Evolutionary conservation across 2,888 invertebrate species (phyloP).

Genomic region (Rhopalosiphum nymphaeae): DNA sequence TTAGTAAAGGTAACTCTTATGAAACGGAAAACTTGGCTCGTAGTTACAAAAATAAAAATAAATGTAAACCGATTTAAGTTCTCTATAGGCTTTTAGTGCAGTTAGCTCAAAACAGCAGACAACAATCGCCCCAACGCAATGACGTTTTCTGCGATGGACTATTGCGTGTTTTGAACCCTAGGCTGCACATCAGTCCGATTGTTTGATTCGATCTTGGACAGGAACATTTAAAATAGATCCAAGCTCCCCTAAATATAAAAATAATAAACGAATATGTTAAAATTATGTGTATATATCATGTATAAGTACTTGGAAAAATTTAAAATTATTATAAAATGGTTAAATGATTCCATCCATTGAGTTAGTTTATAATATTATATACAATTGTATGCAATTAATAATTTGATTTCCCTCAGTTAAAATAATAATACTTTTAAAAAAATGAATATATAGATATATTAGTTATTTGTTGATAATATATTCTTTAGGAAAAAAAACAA

Average conservation of each 20-base stretch:
- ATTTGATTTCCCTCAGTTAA: neutral
- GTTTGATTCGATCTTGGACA: constrained; percentile 56
- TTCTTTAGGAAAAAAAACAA: neutral
- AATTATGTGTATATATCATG: neutral
- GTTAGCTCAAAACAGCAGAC: constrained; percentile 71
- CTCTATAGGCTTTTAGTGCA: constrained; percentile 66
- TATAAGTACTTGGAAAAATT: neutral
- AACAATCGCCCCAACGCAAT: constrained; percentile 96
- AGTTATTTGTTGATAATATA: neutral
- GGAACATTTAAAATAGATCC: constrained; percentile 61
- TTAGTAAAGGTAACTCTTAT: constrained; percentile 56
- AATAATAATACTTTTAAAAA: neutral
- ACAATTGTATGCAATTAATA: neutral
- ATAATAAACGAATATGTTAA: neutral
- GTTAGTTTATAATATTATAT: neutral
- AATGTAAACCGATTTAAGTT: constrained; percentile 20
- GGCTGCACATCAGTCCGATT: constrained; percentile 85
- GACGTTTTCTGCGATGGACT: constrained; percentile 97
- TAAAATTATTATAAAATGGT: neutral
- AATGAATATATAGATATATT: neutral
- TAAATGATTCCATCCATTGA: neutral
- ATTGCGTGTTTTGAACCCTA: constrained; percentile 95
- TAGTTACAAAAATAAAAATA: constrained; percentile 20
- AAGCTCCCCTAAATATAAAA: constrained; percentile 25
- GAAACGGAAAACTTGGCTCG: constrained; percentile 44